Evolutionary conservation across 1,140 invertebrate genomes (phyloP), one percentile per base, ranked within the genome.

Genomic region (Drosophila sucinea): DNA sequence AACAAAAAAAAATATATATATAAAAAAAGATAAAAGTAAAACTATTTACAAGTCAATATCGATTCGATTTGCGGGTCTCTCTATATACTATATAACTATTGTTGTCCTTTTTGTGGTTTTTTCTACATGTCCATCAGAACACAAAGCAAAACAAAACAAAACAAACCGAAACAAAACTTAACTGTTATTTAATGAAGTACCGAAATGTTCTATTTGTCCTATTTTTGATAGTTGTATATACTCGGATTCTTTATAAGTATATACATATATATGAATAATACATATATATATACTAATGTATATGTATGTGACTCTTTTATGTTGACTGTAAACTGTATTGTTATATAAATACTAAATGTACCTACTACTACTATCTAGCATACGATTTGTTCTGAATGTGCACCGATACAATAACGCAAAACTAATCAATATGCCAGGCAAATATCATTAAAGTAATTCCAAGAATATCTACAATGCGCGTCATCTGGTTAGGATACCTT

Each of bases 211-310:
- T 70, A 73, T 85, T 86, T 81, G 73, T 87, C 80, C 79, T 85
- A 85, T 85, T 85, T 85, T 87, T 85, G 82, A 85, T 85, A 85
- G 82, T 82, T 76, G 79, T 79, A 72, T 82, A 86, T 71, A 76
- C 62, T 67, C 44, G 41, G 54, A 72, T 35, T 35, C 58, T 27
- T 61, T 68, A 67, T 75, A 73, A 41, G 60, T 54, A 73, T 30
- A 55, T 40, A 76, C 35, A 76, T 29, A 55, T 8, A 25, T 78
- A 58, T 57, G 40, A 55, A 54, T 55, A 68, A 35, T 29, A 64
- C 30, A 35, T 6, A 23, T 55, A 65, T 30, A 40, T 32, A 58
- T n/a, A 70, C 17, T 17, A 17, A 17, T 17, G 17, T 62, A 67
- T 17, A 55, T 64, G 60, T 58, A 72, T 71, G 58, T 30, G 70